Percentiles rank a stretch among this genome's conserved stretches.
Evolutionary conservation across 2,113 vertebrate species (phyloP).

Genomic region (Hipposideros armiger): DNA sequence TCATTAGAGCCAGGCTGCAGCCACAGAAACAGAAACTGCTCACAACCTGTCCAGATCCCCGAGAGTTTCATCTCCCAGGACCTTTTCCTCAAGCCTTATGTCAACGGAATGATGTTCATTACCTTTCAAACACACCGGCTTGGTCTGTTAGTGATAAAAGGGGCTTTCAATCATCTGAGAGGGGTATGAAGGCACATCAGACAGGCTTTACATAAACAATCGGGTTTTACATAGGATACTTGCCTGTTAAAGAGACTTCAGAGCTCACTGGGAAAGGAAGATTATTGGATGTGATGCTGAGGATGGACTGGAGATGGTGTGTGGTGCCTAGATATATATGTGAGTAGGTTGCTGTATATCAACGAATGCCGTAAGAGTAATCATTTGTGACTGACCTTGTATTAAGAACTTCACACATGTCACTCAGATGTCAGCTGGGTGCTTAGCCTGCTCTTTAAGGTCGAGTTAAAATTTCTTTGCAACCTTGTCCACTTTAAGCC

Average conservation of each 20-base stretch:
- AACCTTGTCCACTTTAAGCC: background rate
- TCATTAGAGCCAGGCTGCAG: conserved; percentile 33
- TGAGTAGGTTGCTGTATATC: rapidly evolving
- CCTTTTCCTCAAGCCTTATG: conserved; percentile 50
- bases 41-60: conserved; percentile 52
- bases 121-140: conserved; percentile 38
- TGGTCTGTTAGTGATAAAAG: conserved; percentile 18
- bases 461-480: background rate
- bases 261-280: background rate
- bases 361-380: rapidly evolving
- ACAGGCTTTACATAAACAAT: conserved; percentile 11
- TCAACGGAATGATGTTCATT: conserved; percentile 54
- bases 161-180: conserved; percentile 50
- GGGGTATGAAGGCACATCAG: background rate
- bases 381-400: background rate
- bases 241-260: background rate
- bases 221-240: background rate
- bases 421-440: background rate
- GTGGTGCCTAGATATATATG: rapidly evolving
- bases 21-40: background rate
- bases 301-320: background rate
- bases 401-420: background rate
- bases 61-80: conserved; percentile 56
- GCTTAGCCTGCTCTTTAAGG: background rate
- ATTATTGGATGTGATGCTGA: background rate